Evolutionary conservation across 2,113 vertebrate species (phyloP).

Genomic region (Thalassoma bifasciatum): DNA sequence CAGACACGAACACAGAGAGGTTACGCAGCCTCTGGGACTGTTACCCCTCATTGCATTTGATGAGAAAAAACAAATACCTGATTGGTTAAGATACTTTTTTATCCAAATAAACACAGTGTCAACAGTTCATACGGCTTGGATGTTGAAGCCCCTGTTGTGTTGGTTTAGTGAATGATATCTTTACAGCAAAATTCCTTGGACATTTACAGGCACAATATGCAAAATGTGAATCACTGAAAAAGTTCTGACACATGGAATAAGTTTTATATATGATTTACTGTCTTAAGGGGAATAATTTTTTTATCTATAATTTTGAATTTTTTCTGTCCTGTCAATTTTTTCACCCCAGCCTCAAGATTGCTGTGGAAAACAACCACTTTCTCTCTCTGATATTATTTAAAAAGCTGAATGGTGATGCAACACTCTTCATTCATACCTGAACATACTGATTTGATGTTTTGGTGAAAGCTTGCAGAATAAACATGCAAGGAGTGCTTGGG

Average conservation of each 20-base stretch:
- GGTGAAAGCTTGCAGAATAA: constrained; percentile 8
- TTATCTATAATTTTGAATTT: not conserved
- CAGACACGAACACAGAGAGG: constrained; percentile 27
- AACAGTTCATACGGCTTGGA: constrained; percentile 31
- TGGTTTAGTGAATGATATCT: constrained; percentile 37
- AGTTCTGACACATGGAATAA: not conserved
- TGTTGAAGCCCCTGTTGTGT: constrained; percentile 12
- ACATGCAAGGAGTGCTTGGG: constrained; percentile 8
- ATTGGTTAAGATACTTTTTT: constrained; percentile 51
- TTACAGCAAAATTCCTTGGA: constrained; percentile 17
- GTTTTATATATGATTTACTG: not conserved
- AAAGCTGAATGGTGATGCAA: constrained; percentile 45
- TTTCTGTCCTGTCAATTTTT: constrained; percentile 5
- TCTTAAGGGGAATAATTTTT: not conserved
- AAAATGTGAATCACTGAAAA: not conserved
- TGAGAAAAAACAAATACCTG: constrained; percentile 68
- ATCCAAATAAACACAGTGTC: constrained; percentile 48
- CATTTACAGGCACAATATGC: constrained; percentile 15
- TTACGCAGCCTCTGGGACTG: constrained; percentile 54
- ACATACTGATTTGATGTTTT: constrained; percentile 25
- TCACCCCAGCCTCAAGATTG: constrained; percentile 21
- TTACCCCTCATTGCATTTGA: constrained; percentile 51
- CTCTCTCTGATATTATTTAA: constrained; percentile 17
- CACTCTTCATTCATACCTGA: constrained; percentile 22
- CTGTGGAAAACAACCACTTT: constrained; percentile 20